Conservation (phyloP, 2,888 invertebrate species). For the Rotaria magnacalcarata region DNA sequence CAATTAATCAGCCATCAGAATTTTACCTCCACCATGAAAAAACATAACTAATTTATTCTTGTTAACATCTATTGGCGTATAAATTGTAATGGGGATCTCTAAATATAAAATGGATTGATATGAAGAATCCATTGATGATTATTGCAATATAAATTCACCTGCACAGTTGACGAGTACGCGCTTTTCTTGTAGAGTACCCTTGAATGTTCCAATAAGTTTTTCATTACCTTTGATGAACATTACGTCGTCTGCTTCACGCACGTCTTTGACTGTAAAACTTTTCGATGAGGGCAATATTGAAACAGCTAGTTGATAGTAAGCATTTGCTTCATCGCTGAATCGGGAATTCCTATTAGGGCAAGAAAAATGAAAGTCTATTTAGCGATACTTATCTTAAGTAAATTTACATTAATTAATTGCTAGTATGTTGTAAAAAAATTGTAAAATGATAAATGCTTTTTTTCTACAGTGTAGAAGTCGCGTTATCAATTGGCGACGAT, state of each 20-base stretch:
- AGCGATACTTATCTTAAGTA: neutral
- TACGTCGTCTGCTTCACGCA: neutral
- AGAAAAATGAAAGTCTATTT: neutral
- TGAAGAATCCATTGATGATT: neutral
- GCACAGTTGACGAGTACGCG: neutral
- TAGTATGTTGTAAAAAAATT: no score
- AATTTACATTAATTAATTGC: neutral
- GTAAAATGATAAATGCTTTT: no score
- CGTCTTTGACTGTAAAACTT: neutral
- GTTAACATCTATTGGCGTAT: neutral
- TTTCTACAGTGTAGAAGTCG: no score
- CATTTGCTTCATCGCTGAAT: neutral
- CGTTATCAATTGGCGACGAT: no score
- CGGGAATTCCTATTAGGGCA: neutral
- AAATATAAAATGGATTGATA: neutral
- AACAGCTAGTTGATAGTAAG: neutral
- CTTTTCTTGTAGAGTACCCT: neutral
- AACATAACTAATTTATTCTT: neutral
- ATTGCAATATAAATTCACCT: neutral
- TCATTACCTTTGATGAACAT: neutral
- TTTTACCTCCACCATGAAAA: conserved; percentile 11
- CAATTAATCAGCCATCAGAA: neutral
- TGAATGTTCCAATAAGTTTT: neutral
- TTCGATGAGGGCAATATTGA: neutral
- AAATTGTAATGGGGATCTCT: neutral